Conservation (phyloP, 2,113 vertebrate genomes). For the Gyps fulvus region DNA sequence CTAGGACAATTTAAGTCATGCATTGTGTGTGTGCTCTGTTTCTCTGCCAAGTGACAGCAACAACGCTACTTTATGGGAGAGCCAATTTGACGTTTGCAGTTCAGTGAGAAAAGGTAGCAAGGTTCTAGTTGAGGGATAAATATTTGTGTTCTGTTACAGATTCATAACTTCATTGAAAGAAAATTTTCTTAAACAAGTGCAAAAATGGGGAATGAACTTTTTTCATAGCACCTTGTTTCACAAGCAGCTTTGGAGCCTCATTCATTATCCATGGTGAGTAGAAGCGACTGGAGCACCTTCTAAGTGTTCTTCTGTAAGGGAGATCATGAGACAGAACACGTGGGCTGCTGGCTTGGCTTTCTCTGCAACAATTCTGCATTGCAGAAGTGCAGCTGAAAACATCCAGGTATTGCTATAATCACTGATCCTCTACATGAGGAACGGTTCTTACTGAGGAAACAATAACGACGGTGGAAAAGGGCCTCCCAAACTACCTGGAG, state of each 20-base stretch:
- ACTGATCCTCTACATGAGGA: background rate
- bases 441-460: background rate
- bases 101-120: background rate
- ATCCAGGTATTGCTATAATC: background rate
- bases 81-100: background rate
- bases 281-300: background rate
- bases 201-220: background rate
- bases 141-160: background rate
- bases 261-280: background rate
- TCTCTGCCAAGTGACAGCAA: background rate
- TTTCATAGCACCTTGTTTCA: background rate
- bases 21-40: background rate
- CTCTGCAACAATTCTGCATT: background rate
- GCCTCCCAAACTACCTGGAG: background rate
- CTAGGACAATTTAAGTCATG: background rate
- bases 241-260: background rate
- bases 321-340: rapidly evolving
- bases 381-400: background rate
- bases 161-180: background rate
- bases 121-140: background rate
- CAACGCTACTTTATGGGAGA: background rate
- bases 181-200: background rate
- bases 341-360: background rate
- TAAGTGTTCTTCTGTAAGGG: background rate
- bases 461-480: background rate